Base-by-base conservation (phyloP, 2,888 invertebrate species). In the Gerosis bhagava region DNA sequence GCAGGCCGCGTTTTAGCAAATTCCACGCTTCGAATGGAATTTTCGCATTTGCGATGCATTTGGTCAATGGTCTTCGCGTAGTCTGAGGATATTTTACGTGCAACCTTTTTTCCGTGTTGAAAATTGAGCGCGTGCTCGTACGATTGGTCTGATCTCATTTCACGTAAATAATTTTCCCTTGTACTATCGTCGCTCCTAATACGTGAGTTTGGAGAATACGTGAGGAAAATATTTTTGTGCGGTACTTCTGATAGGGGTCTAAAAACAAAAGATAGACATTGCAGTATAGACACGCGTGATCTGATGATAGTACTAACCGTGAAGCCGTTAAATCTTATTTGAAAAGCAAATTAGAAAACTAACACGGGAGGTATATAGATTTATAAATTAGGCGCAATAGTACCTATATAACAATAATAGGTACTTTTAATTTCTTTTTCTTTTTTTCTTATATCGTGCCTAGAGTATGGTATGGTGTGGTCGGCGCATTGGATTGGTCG, bases 1-100 rank as follows among this genome's bases (percentile, higher is more conserved):
- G 75, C 49, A 0, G 86, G 84, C 26, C 86, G 68, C 2, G 52
- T 64, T 54, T 67, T 79, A 0, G 79, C 73, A 47, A 60, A 81
- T 47, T 84, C 82, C 3, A 79, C 54, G 52, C 67, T 76, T 22
- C 82, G 54, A 10, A 84, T 60, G 1, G 83, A 77, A 32, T 49
- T 67, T 15, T 70, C 64, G 2, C 37, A 19, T 26, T 50, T 67
- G 2, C 69, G 62, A 42, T 73, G 65, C 2, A 74, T 67, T 42
- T 70, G 65, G 19, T 75, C 73, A 13, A 83, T 73, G 1, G 79
- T 77, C 47, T 70, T 77, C 0, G 79, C 77, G 49, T 83, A 83
- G 49, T 86, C 83, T 0, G 79, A 73, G 2, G 84, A 84, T 53
- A 83, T 73, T 57, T 82, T 83, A 6, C 80, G 65, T 1, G 63